Conservation (phyloP, 2,797 vertebrate species). For the Cirrhinus mrigala region DNA sequence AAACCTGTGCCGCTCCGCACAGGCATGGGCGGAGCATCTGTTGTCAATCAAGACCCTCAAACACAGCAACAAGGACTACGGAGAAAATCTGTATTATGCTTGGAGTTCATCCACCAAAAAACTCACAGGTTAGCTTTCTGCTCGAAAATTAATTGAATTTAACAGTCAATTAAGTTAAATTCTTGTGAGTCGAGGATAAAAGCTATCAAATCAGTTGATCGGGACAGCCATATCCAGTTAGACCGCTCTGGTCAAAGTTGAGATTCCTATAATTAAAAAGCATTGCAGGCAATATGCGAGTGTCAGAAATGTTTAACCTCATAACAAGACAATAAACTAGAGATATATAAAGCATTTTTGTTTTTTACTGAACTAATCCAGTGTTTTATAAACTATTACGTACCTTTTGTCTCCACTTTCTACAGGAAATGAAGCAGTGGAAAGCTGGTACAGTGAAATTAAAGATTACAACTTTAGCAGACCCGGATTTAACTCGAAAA, state of each 20-base stretch:
- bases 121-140: slow-evolving; percentile 16
- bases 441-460: slow-evolving; percentile 67
- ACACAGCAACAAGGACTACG: slow-evolving; percentile 67
- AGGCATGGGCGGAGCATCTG: slow-evolving; percentile 75
- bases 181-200: neutral
- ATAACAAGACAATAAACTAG: neutral
- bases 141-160: too few species aligned
- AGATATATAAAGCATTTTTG: neutral
- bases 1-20: slow-evolving; percentile 62
- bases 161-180: neutral
- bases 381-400: neutral
- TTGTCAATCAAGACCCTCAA: neutral
- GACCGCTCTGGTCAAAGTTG: neutral
- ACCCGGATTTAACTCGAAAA: slow-evolving; percentile 59
- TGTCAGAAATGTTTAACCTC: neutral
- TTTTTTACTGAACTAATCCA: neutral
- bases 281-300: neutral
- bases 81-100: slow-evolving; percentile 74
- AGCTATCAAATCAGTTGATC: neutral
- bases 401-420: slow-evolving; percentile 1
- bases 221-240: neutral
- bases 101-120: slow-evolving; percentile 47
- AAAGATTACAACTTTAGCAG: slow-evolving; percentile 64
- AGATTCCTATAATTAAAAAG: neutral
- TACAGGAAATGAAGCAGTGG: slow-evolving; percentile 63